These are phyloP conservation scores for Micromussa lordhowensis DNA, from an alignment of 92 coral and sea anemone genomes.

Conservation along the genomic window DNA sequence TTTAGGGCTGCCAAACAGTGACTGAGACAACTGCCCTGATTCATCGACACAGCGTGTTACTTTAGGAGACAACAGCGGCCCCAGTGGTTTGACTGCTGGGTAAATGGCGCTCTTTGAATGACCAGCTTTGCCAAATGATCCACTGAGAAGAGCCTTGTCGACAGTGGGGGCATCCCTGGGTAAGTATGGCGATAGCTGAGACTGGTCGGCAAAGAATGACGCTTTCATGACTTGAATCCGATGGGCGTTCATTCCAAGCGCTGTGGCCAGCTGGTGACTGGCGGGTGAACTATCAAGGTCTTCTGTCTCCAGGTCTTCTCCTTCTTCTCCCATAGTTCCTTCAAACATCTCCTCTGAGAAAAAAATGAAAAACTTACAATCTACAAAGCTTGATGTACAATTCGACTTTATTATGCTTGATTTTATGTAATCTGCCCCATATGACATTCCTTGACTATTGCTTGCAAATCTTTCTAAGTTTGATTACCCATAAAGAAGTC, in stretches of 20 bases:
- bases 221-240: conserved; percentile 99
- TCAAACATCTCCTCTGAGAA: conserved; percentile 61
- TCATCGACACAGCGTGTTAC: conserved; percentile 58
- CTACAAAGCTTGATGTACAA: background rate
- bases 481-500: background rate
- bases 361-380: background rate
- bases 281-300: conserved; percentile 81
- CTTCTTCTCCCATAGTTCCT: conserved; percentile 49
- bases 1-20: conserved; percentile 82
- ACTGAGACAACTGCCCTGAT: conserved; percentile 46
- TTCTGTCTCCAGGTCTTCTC: conserved; percentile 58
- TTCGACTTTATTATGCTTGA: background rate
- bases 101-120: conserved; percentile 48
- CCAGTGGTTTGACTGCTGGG: conserved; percentile 43
- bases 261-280: conserved; percentile 88
- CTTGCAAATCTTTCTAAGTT: background rate
- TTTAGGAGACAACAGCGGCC: conserved; percentile 74
- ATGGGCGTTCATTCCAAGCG: conserved; percentile 94
- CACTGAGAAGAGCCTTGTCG: conserved; percentile 59
- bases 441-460: background rate
- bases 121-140: conserved; percentile 45
- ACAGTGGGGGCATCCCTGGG: conserved; percentile 47
- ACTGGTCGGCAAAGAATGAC: conserved; percentile 90
- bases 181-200: conserved; percentile 44
- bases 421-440: background rate